Base-by-base conservation (phyloP, 2,797 vertebrate genomes). In the Luscinia luscinia region DNA sequence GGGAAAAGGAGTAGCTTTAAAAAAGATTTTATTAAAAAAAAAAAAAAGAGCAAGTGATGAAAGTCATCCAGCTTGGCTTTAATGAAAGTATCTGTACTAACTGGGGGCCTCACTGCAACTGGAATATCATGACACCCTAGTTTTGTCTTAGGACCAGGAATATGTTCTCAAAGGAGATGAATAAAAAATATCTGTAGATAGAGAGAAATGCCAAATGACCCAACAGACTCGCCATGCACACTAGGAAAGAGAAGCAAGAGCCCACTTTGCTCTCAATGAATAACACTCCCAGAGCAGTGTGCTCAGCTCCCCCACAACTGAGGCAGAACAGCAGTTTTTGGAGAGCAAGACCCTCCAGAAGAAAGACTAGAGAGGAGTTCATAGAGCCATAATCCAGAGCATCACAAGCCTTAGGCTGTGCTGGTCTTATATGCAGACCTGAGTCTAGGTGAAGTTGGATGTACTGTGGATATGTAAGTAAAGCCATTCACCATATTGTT, bases 61-160 rank as follows among this genome's bases (percentile, higher is more conserved):
- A 96, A 95, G 66, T 38, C n/a, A 51, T 55, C 57, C 62, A 64
- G 18, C 13, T 86, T 91, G 70, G 32, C 43, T 96, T 81, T 87
- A 91, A 87, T 73, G 48, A 59, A 91, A 79, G 22, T 59, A 57
- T 82, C 52, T 70, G 26, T 51, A 74, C 59, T 88, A 93, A 85
- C 12, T 73, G 52, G 36, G 11, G 16, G 32, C 58, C 34, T 79
- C 30, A 48, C 2, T 84, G 52, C 59, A 95, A 63, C 30, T 68
- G 45, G 49, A 90, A 54, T 68, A 79, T 49, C 72, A 61, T 45
- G 45, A 70, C 12, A 12, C 41, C 62, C 27, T 54, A 34, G 32
- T 84, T 55, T 75, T 76, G 55, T 55, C 69, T 28, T 16, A 91
- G 51, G 32, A 93, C 74, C 14, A 75, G 54, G 63, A 49, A 70